Conservation (phyloP, 1,140 invertebrate species). For the Vollenhovia emeryi region DNA sequence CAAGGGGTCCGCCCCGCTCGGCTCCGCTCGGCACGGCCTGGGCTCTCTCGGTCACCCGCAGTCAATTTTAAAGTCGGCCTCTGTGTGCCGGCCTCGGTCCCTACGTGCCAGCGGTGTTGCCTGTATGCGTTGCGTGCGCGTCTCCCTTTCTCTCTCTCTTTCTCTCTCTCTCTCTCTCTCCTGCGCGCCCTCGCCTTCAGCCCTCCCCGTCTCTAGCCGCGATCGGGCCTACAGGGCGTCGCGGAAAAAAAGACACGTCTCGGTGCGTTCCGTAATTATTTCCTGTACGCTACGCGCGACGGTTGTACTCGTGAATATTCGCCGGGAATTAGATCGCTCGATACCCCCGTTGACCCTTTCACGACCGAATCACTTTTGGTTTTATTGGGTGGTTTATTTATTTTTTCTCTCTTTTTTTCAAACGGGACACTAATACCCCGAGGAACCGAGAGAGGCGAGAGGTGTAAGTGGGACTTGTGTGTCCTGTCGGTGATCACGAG, state of each 20-base stretch:
- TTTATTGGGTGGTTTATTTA: too few species aligned
- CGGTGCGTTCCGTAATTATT: constrained; percentile 11
- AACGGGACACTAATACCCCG: too few species aligned
- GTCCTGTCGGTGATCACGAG: too few species aligned
- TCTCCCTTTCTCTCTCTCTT: constrained; percentile 51
- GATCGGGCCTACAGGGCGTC: constrained; percentile 44
- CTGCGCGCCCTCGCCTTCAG: background rate
- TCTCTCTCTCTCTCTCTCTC: constrained; percentile 53
- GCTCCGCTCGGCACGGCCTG: constrained; percentile 46
- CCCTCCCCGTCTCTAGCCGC: background rate
- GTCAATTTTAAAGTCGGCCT: constrained; percentile 73
- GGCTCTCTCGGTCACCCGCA: constrained; percentile 69
- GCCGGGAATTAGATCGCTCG: background rate
- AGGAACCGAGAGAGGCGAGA: too few species aligned
- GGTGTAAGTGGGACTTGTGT: too few species aligned
- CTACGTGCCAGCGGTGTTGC: background rate
- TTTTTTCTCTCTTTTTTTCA: too few species aligned
- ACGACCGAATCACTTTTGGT: too few species aligned
- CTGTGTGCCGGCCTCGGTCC: constrained; percentile 28
- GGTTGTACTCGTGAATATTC: constrained; percentile 11
- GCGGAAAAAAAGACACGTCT: constrained; percentile 33
- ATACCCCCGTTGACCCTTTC: background rate
- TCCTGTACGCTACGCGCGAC: background rate
- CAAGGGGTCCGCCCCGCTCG: constrained; percentile 73
- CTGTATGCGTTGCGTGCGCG: constrained; percentile 23